Evolutionary conservation across 1,140 invertebrate species (phyloP), one percentile per base, ranked within the genome.

Genomic region (Bicyclus anynana): DNA sequence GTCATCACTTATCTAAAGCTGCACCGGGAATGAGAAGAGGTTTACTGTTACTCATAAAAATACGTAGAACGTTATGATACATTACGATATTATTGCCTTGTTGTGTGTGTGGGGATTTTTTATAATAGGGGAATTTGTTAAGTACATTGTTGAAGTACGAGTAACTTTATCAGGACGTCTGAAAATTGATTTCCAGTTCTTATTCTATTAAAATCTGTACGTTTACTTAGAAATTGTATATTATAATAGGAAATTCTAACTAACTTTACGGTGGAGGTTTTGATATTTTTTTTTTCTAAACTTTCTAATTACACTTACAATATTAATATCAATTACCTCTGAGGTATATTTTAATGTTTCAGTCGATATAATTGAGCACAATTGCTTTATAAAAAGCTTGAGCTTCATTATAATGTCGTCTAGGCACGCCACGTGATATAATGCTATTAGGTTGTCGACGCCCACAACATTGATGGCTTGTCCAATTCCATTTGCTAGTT

Each of bases 401-500:
- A 16, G 21, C 13, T n/a, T 26, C 44, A 47, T n/a, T 47, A 47
- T 6, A 47, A 14, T 13, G 23, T 47, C 27, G 44, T 47, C 3
- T 26, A 16, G 20, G 10, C 14, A 26, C n/a, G 23, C 14, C 21
- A 47, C 21, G 44, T 21, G 44, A 27, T 16, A 23, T 44, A 20
- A 7, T 1, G 21, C 20, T 47, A 47, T 47, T 47, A 47, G 27
- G 26, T 26, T 47, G 21, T 21, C 44, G 4, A 47, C 44, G 44
- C 21, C 44, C 23, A 47, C 44, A 47, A 26, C 2, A n/a, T 47
- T 47, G 13, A 27, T 47, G 23, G 44, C n/a, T 6, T 21, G 21
- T 13, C 27, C 23, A 47, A 47, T 47, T 9, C 44, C 4, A 47
- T 47, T 47, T 44, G 40, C 40, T 44, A 21, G 40, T n/a, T 13